A percentile compares a stretch with the other conserved stretches of the same genome.
These are phyloP conservation scores for Cerastoderma edule DNA, from an alignment of 2,888 invertebrate species.

Conservation along the genomic window DNA sequence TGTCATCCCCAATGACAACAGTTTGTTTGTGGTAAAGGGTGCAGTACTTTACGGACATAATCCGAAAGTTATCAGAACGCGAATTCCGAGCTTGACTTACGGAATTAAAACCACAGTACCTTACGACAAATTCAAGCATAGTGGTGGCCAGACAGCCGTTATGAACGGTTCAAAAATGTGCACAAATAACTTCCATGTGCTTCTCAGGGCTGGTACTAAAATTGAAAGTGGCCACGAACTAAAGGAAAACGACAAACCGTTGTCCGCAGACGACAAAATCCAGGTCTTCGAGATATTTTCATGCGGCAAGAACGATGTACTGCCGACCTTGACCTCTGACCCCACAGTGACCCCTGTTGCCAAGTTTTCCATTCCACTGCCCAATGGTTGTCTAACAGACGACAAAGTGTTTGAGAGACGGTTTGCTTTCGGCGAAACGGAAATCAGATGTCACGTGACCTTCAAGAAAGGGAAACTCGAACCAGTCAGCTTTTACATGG, in stretches of 20 bases:
- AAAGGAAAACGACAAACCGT: constrained; percentile 45
- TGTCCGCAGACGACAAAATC: constrained; percentile 35
- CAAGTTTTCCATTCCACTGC: constrained; percentile 50
- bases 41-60: constrained; percentile 47
- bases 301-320: constrained; percentile 32
- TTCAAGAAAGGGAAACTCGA: constrained; percentile 44
- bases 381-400: constrained; percentile 40
- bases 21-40: constrained; percentile 40
- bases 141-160: constrained; percentile 10
- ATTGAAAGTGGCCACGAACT: constrained; percentile 31
- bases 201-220: constrained; percentile 37
- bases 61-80: constrained; percentile 26
- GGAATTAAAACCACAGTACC: constrained; percentile 45
- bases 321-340: constrained; percentile 49
- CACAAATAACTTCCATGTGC: constrained; percentile 46
- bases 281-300: constrained; percentile 46
- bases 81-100: constrained; percentile 45
- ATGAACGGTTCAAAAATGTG: constrained; percentile 49
- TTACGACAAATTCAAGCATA: constrained; percentile 45
- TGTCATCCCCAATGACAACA: constrained; percentile 29
- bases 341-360: constrained; percentile 38
- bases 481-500: constrained; percentile 13
- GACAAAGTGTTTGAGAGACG: constrained; percentile 49
- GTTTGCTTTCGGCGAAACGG: constrained; percentile 48
- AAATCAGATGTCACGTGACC: constrained; percentile 39